Base-by-base conservation (phyloP, 2,113 vertebrate species). In the Brachypodius melanocephalos region DNA sequence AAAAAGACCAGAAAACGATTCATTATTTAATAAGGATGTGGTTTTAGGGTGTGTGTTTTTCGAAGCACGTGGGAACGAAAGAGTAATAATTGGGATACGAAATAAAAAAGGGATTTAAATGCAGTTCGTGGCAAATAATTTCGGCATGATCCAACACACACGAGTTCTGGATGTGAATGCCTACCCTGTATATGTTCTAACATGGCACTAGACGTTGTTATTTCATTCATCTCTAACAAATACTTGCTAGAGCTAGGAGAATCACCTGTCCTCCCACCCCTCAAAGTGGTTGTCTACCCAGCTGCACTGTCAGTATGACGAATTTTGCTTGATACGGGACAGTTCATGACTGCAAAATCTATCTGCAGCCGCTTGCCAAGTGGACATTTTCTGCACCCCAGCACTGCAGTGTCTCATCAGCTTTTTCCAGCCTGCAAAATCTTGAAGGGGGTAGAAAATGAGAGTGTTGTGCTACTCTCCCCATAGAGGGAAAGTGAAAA, bases 321-420 rank as follows among this genome's bases (percentile, higher is more conserved):
- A 16, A 28, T 69, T 54, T 45, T 40, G 51, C 29, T 42, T 20
- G 45, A 62, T 58, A 8, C 25, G 68, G 29, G 14, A 40, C 52
- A 10, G 21, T 9, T 21, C 13, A 16, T 19, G 58, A 65, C 26
- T 5, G 29, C 36, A 28, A 46, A 61, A 54, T 12, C 8, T 29
- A 29, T 11, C 38, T 28, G 1, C 7, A 1, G 25, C 31, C 1
- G 0, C 5, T 52, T 49, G 26, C 66, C 55, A 59, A 12, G 34
- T 5, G 32, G 66, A 10, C 6, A 10, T 28, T 29, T 45, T 42
- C 63, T 38, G 28, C 38, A n/a, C 18, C 29, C 24, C 49, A 24
- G 63, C 32, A 5, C 46, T 71, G 63, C 46, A 51, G 31, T 17
- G 12, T 58, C 38, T 45, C 48, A 15, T 8, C 6, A 81, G 20